Base-by-base conservation (phyloP, 2,797 vertebrate genomes). In the Centropyge bicolor region DNA sequence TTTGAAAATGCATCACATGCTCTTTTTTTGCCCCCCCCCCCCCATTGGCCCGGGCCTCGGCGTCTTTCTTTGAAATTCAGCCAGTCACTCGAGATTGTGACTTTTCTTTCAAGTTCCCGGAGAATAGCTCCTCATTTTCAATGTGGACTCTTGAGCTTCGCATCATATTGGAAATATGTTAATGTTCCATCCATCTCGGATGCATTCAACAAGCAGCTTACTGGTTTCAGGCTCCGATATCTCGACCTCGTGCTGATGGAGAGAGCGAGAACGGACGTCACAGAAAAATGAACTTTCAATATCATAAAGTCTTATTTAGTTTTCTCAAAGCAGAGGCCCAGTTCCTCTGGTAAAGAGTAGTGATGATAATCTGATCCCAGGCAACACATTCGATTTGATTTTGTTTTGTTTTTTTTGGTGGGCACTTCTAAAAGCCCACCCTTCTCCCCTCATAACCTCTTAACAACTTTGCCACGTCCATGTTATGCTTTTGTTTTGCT, bases 1-100 rank as follows among this genome's bases (percentile, higher is more conserved):
- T 85, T 91, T 90, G 68, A 86, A 90, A 89, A 91, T 89, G 88
- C 88, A 79, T 52, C 68, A 66, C 68, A 45, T 74, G 70, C 73
- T 75, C 70, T 45, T 59, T 54, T 16, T 52, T 1, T n/a, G n/a
- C n/a, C n/a, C n/a, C n/a, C n/a, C n/a, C n/a, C 19, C 17, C 64
- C 63, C 61, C 65, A 62, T 31, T 45, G 74, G 70, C 72, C 40
- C 6, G 61, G 74, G 68, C 22, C 31, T 22, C 9, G 4, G 64
- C 83, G 66, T 59, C 69, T 59, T 69, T 76, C 76, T 78, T 78
- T 86, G 59, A 87, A 87, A 88, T 71, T 76, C 79, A 72, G 49
- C 3, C 62, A 70, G 43, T 86, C 76, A 68, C 57, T 78, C 67
- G 43, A 49, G 70, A 86, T 62, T 70, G 74, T 62, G 79, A 76